phyloP scores from a whole-genome alignment of 1,140 invertebrate genomes.

The Drosophila prosaltans region DNA sequence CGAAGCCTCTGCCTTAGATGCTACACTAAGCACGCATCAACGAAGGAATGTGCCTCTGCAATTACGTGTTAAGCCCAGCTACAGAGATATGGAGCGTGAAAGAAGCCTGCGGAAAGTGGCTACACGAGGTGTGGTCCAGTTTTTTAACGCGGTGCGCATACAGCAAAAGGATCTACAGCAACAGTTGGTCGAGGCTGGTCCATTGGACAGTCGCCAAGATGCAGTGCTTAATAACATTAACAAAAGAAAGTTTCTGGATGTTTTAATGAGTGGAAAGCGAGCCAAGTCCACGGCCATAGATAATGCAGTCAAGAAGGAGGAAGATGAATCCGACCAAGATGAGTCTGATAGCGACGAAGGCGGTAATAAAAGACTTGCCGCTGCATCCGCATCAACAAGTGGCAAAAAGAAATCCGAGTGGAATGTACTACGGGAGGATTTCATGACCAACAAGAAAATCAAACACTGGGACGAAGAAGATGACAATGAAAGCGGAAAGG shows the following conservation, averaged over 20 bases:
- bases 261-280: constrained; percentile 88
- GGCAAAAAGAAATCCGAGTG: constrained; percentile 84
- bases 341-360: constrained; percentile 45
- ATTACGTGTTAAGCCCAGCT: constrained; percentile 90
- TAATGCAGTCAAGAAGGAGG: constrained; percentile 84
- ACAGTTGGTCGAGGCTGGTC: constrained; percentile 89
- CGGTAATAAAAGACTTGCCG: constrained; percentile 10
- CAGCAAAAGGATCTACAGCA: constrained; percentile 92
- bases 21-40: constrained; percentile 61
- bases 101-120: constrained; percentile 91
- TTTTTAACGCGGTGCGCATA: constrained; percentile 94
- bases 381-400: neutral
- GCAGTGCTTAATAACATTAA: constrained; percentile 92
- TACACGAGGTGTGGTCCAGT: constrained; percentile 94
- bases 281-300: constrained; percentile 86
- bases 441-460: constrained; percentile 93
- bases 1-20: constrained; percentile 66
- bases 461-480: constrained; percentile 96
- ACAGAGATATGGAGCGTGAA: constrained; percentile 89
- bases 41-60: constrained; percentile 86
- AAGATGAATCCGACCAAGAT: constrained; percentile 83
- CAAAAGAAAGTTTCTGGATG: constrained; percentile 92
- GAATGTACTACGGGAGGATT: constrained; percentile 89
- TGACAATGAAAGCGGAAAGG: constrained; percentile 57
- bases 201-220: constrained; percentile 91